Evolutionary conservation across 2,797 vertebrate genomes (phyloP).

Genomic region (Diglossa cyanea): DNA sequence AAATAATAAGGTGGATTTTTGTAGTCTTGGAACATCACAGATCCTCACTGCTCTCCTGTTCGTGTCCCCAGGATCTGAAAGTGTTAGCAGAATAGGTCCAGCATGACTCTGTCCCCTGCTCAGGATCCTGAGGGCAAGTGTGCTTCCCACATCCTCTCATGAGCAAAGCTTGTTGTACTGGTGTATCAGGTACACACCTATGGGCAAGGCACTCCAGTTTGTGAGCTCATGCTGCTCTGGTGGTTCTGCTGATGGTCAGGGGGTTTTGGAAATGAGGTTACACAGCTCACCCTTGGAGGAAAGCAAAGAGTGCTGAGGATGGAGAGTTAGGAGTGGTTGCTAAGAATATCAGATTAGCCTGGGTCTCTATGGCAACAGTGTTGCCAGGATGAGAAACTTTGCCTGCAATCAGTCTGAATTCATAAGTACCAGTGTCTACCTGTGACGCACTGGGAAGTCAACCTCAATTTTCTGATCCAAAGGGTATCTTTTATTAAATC

Average conservation of each 20-base stretch:
- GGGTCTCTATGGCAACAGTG: constrained; percentile 82
- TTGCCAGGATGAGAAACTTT: constrained; percentile 74
- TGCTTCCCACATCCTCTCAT: neutral
- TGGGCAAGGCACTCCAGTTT: neutral
- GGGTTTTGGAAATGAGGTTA: constrained; percentile 32
- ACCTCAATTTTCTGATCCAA: neutral
- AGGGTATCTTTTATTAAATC: neutral
- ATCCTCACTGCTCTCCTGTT: neutral
- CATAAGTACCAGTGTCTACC: constrained; percentile 13
- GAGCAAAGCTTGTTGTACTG: neutral
- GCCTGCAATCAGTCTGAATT: constrained; percentile 62
- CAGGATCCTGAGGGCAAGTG: neutral
- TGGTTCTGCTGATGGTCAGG: neutral
- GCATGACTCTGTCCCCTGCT: too few species aligned
- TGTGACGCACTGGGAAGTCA: neutral
- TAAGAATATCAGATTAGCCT: constrained; percentile 77
- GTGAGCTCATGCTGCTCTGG: neutral
- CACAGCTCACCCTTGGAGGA: constrained; percentile 45
- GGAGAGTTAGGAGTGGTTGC: constrained; percentile 75
- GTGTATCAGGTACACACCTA: neutral
- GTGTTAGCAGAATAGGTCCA: fast-evolving
- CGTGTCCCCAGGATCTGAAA: neutral
- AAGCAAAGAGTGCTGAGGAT: constrained; percentile 51
- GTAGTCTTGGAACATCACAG: neutral
- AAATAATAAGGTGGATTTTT: neutral